These are phyloP conservation scores for Araneus ventricosus DNA, from an alignment of 1,140 invertebrate genomes.

Conservation along the genomic window DNA sequence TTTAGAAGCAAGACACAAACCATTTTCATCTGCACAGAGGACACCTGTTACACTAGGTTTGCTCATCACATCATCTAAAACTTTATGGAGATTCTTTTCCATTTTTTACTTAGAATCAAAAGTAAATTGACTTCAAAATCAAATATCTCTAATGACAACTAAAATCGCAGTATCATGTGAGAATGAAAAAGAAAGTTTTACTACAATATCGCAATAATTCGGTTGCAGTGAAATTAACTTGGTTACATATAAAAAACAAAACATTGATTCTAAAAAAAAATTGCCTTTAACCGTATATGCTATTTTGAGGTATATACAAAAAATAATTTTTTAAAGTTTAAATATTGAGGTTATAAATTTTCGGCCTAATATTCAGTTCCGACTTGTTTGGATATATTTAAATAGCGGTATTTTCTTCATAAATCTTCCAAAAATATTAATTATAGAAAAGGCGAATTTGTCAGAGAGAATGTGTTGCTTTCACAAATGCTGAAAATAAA, in stretches of 20 bases:
- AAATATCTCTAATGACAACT: not conserved
- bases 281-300: too few relatives aligned
- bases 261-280: too few relatives aligned
- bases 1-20: conserved; percentile 61
- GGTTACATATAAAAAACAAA: not conserved
- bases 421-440: too few relatives aligned
- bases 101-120: not conserved
- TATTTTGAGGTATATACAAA: too few relatives aligned
- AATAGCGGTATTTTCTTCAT: too few relatives aligned
- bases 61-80: conserved; percentile 53
- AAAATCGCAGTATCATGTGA: conserved; percentile 29
- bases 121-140: not conserved
- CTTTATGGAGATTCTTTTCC: conserved; percentile 68
- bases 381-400: too few relatives aligned
- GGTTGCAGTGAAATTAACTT: conserved; percentile 14
- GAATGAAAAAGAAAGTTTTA: not conserved
- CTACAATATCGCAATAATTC: not conserved
- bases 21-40: conserved; percentile 68
- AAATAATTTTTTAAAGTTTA: too few relatives aligned
- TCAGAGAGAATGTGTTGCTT: too few relatives aligned
- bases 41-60: conserved; percentile 63
- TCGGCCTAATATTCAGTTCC: too few relatives aligned
- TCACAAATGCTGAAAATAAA: too few relatives aligned
- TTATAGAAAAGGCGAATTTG: too few relatives aligned
- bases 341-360: too few relatives aligned